Evolutionary conservation across 2,797 vertebrate genomes (phyloP), one percentile per base, ranked within the genome.

Genomic region (Emys orbicularis): DNA sequence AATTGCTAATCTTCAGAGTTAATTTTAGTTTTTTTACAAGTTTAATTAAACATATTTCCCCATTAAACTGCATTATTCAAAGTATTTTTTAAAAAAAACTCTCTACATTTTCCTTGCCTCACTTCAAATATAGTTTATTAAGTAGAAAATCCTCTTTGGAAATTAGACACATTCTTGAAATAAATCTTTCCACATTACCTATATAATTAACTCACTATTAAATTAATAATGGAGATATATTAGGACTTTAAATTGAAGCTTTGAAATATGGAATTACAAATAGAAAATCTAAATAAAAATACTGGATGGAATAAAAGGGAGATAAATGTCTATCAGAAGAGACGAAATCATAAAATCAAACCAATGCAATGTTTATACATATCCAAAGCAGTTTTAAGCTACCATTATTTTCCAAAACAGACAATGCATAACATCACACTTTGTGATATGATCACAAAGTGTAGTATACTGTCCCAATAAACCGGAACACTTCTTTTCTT

Each of bases 161-260:
- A 96, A 96, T 94, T 95, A 95, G 84, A 88, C 34, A 72, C 13
- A 56, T 79, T 53, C 11, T 65, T 79, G 76, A 72, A 29, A 80
- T 34, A 47, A 91, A 0, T 34, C 3, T 79, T 96, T 97, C 94
- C 79, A 90, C 15, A 79, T 83, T 94, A 90, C 86, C 74, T 79
- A 94, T 95, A 81, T 93, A 96, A 96, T 97, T 97, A 96, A 88
- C 53, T 88, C 68, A 81, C n/a, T 72, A 86, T 83, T 91, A 92
- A 96, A 94, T 96, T 95, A 96, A 93, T 94, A 94, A 92, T 74
- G 31, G 77, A 90, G 52, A 85, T 2, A 3, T 79, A 92, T 86
- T 88, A 80, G 95, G 89, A 92, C 10, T 93, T 95, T 84, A 90
- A 94, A 87, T 9, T 76, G 50, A 83, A 93, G 49, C 44, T 95